Conservation (phyloP, 2,888 invertebrate species). For the Junonia oenone region DNA sequence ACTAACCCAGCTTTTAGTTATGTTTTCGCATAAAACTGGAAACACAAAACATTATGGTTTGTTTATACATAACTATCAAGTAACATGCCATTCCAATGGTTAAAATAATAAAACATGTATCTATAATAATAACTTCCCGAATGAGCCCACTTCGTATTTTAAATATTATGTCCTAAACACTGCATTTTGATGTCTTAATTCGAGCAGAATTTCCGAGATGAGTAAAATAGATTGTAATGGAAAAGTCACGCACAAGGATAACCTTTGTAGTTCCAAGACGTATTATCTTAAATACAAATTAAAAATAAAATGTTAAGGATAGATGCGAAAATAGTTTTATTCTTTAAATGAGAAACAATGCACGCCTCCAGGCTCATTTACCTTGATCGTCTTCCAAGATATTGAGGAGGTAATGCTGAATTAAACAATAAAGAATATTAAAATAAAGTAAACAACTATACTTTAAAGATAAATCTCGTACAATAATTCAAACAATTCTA, state of each 20-base stretch:
- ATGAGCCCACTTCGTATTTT: too few relatives aligned
- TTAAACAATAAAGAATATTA: constrained; percentile 9
- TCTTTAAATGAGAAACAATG: not conserved
- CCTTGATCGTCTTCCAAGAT: constrained; percentile 12
- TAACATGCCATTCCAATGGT: too few relatives aligned
- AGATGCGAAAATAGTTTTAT: not conserved
- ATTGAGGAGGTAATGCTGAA: not conserved
- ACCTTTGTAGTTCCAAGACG: too few relatives aligned
- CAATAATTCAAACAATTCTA: not conserved
- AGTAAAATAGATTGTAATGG: not conserved
- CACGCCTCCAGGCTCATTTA: not conserved
- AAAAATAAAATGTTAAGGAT: not conserved
- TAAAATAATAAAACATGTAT: not conserved
- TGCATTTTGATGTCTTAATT: too few relatives aligned
- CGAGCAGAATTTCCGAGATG: too few relatives aligned
- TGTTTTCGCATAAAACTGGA: not conserved
- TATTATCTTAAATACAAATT: too few relatives aligned
- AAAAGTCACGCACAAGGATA: not conserved
- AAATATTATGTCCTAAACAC: not conserved
- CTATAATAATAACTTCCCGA: not conserved
- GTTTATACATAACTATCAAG: too few relatives aligned
- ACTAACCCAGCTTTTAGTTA: not conserved
- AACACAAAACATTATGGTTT: not conserved
- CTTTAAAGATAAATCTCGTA: not conserved
- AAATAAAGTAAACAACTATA: not conserved